Evolutionary conservation across 2,888 invertebrate species (phyloP).

Genomic region (Campopleginae sp.): DNA sequence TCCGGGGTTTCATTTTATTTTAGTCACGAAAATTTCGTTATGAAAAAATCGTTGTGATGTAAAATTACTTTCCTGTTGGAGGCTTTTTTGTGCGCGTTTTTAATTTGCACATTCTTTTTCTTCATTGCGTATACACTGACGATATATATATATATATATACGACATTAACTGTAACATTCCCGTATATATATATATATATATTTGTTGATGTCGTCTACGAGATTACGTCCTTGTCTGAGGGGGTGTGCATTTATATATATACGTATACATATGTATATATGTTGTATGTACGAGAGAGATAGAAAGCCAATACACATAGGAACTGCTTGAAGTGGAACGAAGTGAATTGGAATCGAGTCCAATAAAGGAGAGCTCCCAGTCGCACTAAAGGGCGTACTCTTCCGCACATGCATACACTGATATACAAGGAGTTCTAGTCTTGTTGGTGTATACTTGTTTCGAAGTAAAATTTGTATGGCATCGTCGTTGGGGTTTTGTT

Average conservation of each 20-base stretch:
- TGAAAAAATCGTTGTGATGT: background rate
- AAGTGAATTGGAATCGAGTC: conserved; percentile 65
- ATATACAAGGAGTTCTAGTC: conserved; percentile 5
- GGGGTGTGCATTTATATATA: conserved; percentile 21
- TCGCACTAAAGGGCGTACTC: conserved; percentile 39
- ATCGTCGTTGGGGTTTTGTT: background rate
- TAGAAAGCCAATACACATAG: conserved; percentile 24
- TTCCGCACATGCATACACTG: background rate
- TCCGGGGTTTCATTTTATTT: background rate
- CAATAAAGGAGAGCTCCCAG: conserved; percentile 59
- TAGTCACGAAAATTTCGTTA: background rate
- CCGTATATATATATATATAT: too few relatives aligned
- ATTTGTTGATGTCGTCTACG: conserved; percentile 28
- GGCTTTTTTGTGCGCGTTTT: conserved; percentile 8
- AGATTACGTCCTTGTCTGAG: conserved; percentile 50
- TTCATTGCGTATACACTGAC: conserved; percentile 19
- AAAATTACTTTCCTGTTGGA: background rate
- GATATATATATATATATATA: too few relatives aligned
- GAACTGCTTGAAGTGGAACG: conserved; percentile 58
- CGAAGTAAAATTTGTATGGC: background rate
- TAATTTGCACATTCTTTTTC: conserved; percentile 19
- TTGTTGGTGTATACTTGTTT: background rate
- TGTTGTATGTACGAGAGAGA: conserved; percentile 39
- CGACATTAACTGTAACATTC: too few relatives aligned
- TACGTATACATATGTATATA: background rate